Base-by-base conservation (phyloP, 2,797 vertebrate genomes). In the Eidolon dupreanum region DNA sequence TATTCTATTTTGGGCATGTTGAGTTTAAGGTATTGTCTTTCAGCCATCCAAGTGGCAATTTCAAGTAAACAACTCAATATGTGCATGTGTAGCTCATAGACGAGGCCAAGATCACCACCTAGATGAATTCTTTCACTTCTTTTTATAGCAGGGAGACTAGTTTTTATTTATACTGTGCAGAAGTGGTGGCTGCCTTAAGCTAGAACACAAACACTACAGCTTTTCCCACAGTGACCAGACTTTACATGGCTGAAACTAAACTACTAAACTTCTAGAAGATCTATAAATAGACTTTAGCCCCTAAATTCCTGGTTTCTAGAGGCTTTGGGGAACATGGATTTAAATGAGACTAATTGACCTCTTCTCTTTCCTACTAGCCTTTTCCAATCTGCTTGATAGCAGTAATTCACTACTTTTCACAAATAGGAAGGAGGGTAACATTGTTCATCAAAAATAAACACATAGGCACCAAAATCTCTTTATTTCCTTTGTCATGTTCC, bases 221-320 rank as follows among this genome's bases (percentile, higher is more conserved):
- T 78, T 93, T 92, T 51, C 49, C 55, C 36, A 92, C 13, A 73
- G 38, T 75, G 36, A 82, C 33, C 2, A 89, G n/a, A 92, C 51
- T 92, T 93, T 57, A 51, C 46, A 85, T 65, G 43, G 12, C 26
- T 57, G 3, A 89, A 93, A 94, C 82, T 83, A 96, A 89, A 73
- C 11, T 31, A 91, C 15, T 28, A 61, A 89, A 90, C 36, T 8
- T 89, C 41, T 74, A 79, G 16, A 82, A 82, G 5, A 82, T 81
- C 49, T 41, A 3, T 46, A 82, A 68, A 77, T 71, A 38, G 41
- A 92, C 22, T 33, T 86, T 82, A 73, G 5, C 7, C 2, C 75
- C 26, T 91, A 16, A 96, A 78, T 91, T 90, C 36, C 13, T 82
- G 38, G 19, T 66, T 66, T 43, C 46, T 65, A 77, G 5, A n/a